A percentile compares a stretch with the other conserved stretches of the same genome.
These are phyloP conservation scores for Trissolcus brochymenae DNA, from an alignment of 2,888 invertebrate species.

Conservation along the genomic window DNA sequence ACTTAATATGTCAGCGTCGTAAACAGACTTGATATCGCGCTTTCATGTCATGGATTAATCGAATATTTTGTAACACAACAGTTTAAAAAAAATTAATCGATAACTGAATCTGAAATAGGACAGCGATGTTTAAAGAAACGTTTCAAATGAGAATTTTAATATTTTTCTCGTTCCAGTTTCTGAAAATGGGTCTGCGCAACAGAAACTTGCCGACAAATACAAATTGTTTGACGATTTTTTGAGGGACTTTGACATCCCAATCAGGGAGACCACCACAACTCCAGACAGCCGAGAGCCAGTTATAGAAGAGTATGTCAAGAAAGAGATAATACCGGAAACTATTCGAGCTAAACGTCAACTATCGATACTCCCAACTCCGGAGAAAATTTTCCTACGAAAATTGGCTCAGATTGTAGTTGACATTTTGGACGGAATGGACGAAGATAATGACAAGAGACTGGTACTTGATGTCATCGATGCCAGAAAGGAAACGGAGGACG, in stretches of 20 bases:
- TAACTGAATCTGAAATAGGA: not conserved
- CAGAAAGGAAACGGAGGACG: constrained; percentile 71
- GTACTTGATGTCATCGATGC: constrained; percentile 77
- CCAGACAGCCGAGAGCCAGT: constrained; percentile 58
- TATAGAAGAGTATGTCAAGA: too few relatives aligned
- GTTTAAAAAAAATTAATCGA: not conserved
- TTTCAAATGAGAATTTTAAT: not conserved
- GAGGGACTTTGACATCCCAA: constrained; percentile 66
- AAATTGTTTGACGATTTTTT: constrained; percentile 71
- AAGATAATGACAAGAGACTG: constrained; percentile 77
- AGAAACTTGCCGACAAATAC: constrained; percentile 64
- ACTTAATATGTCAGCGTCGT: constrained; percentile 2
- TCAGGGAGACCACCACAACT: constrained; percentile 48
- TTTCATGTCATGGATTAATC: not conserved
- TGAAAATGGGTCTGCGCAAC: constrained; percentile 20
- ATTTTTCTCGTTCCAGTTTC: constrained; percentile 19
- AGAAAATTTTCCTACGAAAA: constrained; percentile 67
- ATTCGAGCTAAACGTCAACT: constrained; percentile 58
- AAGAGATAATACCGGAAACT: not conserved
- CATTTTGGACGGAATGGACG: constrained; percentile 77
- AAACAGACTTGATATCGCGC: constrained; percentile 1
- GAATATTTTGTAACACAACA: not conserved
- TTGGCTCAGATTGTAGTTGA: constrained; percentile 77
- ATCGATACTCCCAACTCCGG: constrained; percentile 57
- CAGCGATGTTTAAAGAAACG: not conserved